phyloP scores from a whole-genome alignment of 2,888 invertebrate species.

The Ormyrus rosae region DNA sequence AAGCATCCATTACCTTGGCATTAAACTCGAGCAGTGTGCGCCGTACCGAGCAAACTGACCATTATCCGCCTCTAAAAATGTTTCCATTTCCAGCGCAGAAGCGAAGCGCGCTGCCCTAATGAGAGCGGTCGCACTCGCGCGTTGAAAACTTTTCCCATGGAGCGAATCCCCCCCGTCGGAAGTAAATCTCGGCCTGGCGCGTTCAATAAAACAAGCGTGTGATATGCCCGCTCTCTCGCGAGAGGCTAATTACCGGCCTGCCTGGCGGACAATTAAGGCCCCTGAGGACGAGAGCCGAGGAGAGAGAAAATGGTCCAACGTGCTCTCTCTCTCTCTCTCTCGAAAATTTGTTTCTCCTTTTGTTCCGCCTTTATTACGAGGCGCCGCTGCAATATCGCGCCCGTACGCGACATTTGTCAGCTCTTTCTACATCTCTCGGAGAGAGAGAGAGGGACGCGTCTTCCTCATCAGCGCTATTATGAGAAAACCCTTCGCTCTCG shows the following conservation, averaged over 20 bases:
- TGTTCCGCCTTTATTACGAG: not conserved
- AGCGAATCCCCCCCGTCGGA: not conserved
- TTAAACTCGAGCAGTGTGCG: no score
- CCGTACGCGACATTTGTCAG: slow-evolving; percentile 15
- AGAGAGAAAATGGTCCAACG: slow-evolving; percentile 15
- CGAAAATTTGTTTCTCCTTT: slow-evolving; percentile 14
- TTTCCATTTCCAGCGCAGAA: no score
- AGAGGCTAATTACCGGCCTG: slow-evolving; percentile 15
- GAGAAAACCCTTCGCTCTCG: slow-evolving; percentile 37
- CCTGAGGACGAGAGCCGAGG: not conserved
- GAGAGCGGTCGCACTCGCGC: no score
- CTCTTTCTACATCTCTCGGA: slow-evolving; percentile 26
- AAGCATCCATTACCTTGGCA: no score
- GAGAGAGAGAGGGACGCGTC: not conserved
- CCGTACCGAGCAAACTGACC: no score
- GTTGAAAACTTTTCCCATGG: no score
- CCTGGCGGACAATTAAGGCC: slow-evolving; percentile 30
- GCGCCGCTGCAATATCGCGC: slow-evolving; percentile 10
- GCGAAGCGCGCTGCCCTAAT: no score
- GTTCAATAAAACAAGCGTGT: slow-evolving; percentile 33
- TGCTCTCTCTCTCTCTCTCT: not conserved
- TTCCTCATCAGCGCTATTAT: slow-evolving; percentile 12
- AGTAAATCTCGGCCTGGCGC: not conserved
- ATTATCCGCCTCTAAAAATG: no score
- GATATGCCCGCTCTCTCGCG: not conserved